A percentile compares a stretch with the other conserved stretches of the same genome.
phyloP scores from a whole-genome alignment of 2,888 invertebrate species.

The Rhorus exstirpatorius region DNA sequence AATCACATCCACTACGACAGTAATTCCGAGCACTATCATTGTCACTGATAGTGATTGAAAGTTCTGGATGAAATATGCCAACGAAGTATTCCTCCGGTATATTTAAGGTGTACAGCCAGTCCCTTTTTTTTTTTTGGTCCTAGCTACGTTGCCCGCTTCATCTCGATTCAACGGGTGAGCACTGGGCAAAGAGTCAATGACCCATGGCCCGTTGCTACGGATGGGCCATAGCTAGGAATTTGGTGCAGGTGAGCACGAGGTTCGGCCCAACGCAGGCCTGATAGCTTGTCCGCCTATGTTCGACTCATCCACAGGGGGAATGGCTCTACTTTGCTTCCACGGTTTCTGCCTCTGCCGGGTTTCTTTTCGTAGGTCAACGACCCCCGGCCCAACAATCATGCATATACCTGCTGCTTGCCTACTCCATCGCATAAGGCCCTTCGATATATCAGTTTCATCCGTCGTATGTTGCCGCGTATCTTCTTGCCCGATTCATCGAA shows the following conservation, averaged over 20 bases:
- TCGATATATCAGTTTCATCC: constrained; percentile 22
- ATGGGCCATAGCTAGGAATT: constrained; percentile 83
- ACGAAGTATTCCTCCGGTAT: constrained; percentile 21
- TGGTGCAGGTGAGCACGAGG: constrained; percentile 84
- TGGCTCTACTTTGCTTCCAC: constrained; percentile 74
- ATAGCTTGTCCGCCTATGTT: constrained; percentile 33
- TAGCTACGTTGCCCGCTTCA: constrained; percentile 23
- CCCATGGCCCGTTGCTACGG: constrained; percentile 69
- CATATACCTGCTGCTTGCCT: constrained; percentile 31
- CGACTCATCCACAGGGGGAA: constrained; percentile 61
- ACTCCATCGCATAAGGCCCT: constrained; percentile 36
- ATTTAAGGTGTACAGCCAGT: background rate
- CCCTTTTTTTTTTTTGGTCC: constrained; percentile 27
- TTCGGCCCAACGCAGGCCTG: constrained; percentile 49
- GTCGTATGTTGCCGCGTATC: background rate
- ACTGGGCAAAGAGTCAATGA: constrained; percentile 78
- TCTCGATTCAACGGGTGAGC: constrained; percentile 70
- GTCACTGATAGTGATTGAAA: background rate
- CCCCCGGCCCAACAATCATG: constrained; percentile 61
- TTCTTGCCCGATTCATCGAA: constrained; percentile 18
- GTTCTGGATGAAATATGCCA: background rate
- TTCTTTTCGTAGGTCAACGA: constrained; percentile 77
- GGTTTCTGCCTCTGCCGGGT: constrained; percentile 66
- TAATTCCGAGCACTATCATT: background rate
- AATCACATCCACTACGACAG: background rate